Base-by-base conservation (phyloP, 2,797 vertebrate genomes). In the Tenualosa thibaudeaui region DNA sequence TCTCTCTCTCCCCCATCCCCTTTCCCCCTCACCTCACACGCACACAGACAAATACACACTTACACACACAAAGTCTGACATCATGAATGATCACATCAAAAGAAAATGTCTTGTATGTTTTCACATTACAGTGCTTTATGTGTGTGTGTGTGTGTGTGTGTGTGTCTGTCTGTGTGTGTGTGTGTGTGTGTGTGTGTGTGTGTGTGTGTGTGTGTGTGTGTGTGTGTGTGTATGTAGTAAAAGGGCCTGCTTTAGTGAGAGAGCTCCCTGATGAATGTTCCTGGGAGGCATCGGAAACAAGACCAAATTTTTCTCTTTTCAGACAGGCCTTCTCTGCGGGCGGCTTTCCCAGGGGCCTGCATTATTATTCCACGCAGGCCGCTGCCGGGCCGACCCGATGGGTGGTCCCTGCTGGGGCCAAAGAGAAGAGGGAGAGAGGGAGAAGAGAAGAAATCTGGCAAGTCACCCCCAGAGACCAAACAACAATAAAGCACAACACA, bases 341-440 rank as follows among this genome's bases (percentile, higher is more conserved):
- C 94, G 94, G 88, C 92, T 95, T 95, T 95, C 95, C 95, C 94
- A 94, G 94, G 93, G 93, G 92, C 93, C 90, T 92, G 93, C 91
- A 96, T 96, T 95, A 96, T 95, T 95, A 96, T 96, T 95, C 95
- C 91, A 87, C 88, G 91, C 94, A 95, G 94, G 92, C 93, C 93
- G 93, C 94, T 93, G 92, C 92, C 89, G 83, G 93, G 91, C 93
- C 93, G 93, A 91, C 94, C 93, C 94, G 86, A 95, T 95, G 95
- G 95, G 95, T 96, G 95, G 95, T 95, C 94, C 93, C 91, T 94
- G 85, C 91, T 87, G 92, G 91, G 91, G 92, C 91, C 86, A 91
- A 92, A 91, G 88, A 84, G 90, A 93, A 92, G 89, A 92, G 90
- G 93, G 85, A 88, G 88, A 86, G 40, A 37, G 31, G 51, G 62